Evolutionary conservation across 2,888 invertebrate genomes (phyloP), one percentile per base, ranked within the genome.

Genomic region (Neocrepidodera transversa): DNA sequence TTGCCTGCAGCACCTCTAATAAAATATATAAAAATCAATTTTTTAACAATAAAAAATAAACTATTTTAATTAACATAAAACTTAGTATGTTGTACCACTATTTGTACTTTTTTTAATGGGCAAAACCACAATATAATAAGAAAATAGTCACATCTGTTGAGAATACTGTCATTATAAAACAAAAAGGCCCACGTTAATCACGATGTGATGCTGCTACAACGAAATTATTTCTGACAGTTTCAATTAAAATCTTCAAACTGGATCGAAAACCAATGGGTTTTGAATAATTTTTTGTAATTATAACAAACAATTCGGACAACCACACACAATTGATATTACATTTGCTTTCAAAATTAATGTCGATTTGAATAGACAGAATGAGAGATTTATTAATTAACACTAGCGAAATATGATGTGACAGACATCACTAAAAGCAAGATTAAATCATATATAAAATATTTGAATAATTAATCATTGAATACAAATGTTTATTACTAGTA

Each of bases 281-380:
- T 23, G 48, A 28, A 52, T 47, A 48, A 58, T 58, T 51, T 36
- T 58, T 30, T 53, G 42, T 58, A 52, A 58, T 48, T 43, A 30
- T 43, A 43, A 53, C 58, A 53, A 58, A 53, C 42, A 58, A 49
- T 49, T 49, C 28, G 35, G 53, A 52, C 32, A 48, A 28, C 42
- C 42, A 43, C 52, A 58, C 10, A 43, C 4, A 32, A n/a, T 7
- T 32, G 13, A 48, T 35, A 50, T 56, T 32, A 11, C 13, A 32
- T n/a, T 32, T 28, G 36, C 35, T 54, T 54, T 45, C 36, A 43
- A 16, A 35, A 54, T 45, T 54, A 23, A 54, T 54, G 35, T 45
- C 23, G 4, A 54, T 54, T 36, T 26, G 36, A 54, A 54, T 47
- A 35, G 26, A 16, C 26, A 17, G 36, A 54, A 45, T 36, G 18